Percentiles rank a stretch among this genome's conserved stretches.
phyloP scores from a whole-genome alignment of 2,888 invertebrate genomes.

The Argyresthia goedartella region DNA sequence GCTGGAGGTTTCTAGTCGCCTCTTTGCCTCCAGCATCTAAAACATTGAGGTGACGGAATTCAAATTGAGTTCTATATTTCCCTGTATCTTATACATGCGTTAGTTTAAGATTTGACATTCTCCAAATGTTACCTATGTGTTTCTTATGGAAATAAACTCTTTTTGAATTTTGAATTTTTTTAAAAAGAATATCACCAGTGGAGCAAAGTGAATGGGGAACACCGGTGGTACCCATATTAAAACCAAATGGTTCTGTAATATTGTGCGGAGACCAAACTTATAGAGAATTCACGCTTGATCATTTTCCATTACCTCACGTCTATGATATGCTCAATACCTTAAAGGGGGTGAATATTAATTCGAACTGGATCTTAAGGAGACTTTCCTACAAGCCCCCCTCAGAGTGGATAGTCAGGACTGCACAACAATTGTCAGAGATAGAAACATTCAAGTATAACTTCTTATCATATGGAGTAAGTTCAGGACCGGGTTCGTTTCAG shows the following conservation, averaged over 20 bases:
- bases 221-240: conserved; percentile 13
- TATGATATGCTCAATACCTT: conserved; percentile 9
- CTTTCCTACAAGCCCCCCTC: too few relatives aligned
- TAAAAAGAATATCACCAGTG: too few relatives aligned
- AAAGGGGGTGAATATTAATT: conserved; percentile 2
- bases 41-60: too few relatives aligned
- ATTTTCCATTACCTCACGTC: conserved; percentile 9
- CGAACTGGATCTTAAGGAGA: too few relatives aligned
- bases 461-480: background rate
- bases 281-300: conserved; percentile 1
- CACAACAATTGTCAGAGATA: background rate
- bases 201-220: conserved; percentile 13
- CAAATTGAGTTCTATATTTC: too few relatives aligned
- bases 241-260: conserved; percentile 5
- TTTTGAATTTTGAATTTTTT: too few relatives aligned
- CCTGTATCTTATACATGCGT: too few relatives aligned
- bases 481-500: background rate
- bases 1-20: too few relatives aligned
- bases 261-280: conserved; percentile 9
- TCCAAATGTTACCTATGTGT: too few relatives aligned
- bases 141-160: too few relatives aligned
- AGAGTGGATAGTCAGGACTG: background rate
- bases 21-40: too few relatives aligned
- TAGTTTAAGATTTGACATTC: too few relatives aligned
- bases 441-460: background rate